Evolutionary conservation across 1,140 invertebrate species (phyloP).

Genomic region (Procambarus virginalis): DNA sequence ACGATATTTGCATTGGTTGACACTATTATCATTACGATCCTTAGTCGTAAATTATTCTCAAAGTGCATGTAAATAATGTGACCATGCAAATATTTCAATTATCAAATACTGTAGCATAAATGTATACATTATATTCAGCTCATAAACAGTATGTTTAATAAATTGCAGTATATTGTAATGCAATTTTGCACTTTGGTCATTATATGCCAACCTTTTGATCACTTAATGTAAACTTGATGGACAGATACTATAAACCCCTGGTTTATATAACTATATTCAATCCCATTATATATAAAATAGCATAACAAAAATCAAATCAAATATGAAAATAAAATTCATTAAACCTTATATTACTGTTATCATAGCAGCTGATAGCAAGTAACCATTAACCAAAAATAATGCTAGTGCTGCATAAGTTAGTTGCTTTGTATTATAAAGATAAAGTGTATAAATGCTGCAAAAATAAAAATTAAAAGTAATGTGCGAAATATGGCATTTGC

Average conservation of each 20-base stretch:
- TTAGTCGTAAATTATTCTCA: too few relatives aligned
- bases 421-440: conserved; percentile 51
- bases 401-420: conserved; percentile 41
- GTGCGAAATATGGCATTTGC: neutral
- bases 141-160: too few relatives aligned
- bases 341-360: conserved; percentile 1
- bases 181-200: too few relatives aligned
- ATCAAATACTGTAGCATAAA: too few relatives aligned
- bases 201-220: too few relatives aligned
- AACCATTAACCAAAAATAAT: neutral
- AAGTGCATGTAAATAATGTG: too few relatives aligned
- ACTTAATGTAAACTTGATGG: neutral
- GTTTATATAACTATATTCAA: neutral
- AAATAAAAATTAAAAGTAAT: conserved; percentile 15
- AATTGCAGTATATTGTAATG: too few relatives aligned
- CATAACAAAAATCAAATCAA: conserved; percentile 2
- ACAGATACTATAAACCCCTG: conserved; percentile 10
- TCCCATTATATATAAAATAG: conserved; percentile 1
- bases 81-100: too few relatives aligned
- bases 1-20: too few relatives aligned
- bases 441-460: conserved; percentile 26
- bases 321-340: neutral
- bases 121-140: too few relatives aligned
- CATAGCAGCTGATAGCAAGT: conserved; percentile 16
- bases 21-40: too few relatives aligned